Base-by-base conservation (phyloP, 2,797 vertebrate species). In the Hippopotamyrus pictus region DNA sequence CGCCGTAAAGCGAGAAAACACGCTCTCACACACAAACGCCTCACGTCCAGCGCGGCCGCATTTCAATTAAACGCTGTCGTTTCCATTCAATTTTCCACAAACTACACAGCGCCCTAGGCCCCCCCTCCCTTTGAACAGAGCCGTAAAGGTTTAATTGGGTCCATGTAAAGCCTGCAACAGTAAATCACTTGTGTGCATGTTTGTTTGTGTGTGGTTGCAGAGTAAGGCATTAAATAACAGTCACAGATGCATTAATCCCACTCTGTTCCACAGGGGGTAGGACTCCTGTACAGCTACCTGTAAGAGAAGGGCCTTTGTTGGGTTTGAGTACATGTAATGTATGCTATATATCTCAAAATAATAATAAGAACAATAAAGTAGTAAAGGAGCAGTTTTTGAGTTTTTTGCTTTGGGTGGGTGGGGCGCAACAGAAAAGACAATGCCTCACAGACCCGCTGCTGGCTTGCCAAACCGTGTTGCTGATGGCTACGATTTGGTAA, bases 101-200 rank as follows among this genome's bases (percentile, higher is more conserved):
- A 95, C 95, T 90, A 92, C 94, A 92, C 93, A 92, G 93, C 94
- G 94, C 94, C 94, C 94, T 93, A 95, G 95, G 94, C 86, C 91
- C 93, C 88, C 89, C 89, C 88, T 88, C 89, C 91, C 89, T 93
- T 93, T 88, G 92, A 92, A 90, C 73, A 91, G 93, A 90, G 92
- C 90, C 93, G 93, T 95, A 95, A 94, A 95, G 90, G 92, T 93
- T 94, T 95, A 95, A 96, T 96, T 96, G 94, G 91, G 93, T 93
- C 93, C 94, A 95, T 95, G 95, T 95, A 95, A 95, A 92, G 91
- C 94, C 93, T 93, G 88, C 76, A 90, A 91, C 92, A 92, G 93
- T 95, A 95, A 96, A 95, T 95, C 92, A 93, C 91, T 33, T 86
- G 65, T 51, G 50, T 84, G 89, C 62, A 19, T 79, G 82, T 65